Conservation (phyloP, 30 jellyfish, hydroid and myxozoan species). For the Sanderia malayensis region DNA sequence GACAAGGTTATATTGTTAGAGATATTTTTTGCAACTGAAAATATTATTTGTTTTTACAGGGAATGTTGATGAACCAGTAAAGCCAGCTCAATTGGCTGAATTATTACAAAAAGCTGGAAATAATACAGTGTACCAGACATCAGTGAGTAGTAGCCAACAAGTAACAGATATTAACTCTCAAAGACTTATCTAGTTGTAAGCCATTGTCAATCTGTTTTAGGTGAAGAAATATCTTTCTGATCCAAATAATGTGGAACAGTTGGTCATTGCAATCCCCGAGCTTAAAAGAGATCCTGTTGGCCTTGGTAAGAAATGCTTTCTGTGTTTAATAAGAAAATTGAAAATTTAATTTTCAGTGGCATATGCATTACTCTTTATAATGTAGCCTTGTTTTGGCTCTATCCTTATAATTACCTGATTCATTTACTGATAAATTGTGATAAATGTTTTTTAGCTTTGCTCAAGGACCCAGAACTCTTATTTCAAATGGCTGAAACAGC, state of each 20-base stretch:
- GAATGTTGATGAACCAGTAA: slow-evolving; percentile 14
- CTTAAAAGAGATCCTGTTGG: slow-evolving; percentile 58
- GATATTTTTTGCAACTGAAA: too few relatives aligned
- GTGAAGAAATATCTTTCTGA: slow-evolving; percentile 42
- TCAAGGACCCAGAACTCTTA: slow-evolving; percentile 50
- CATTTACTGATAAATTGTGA: too few relatives aligned
- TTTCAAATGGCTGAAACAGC: slow-evolving; percentile 70
- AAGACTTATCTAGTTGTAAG: background rate
- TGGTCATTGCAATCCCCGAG: slow-evolving; percentile 48
- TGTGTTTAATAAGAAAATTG: too few relatives aligned
- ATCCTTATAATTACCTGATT: too few relatives aligned
- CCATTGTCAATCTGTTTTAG: too few relatives aligned
- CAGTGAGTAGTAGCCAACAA: slow-evolving; percentile 21
- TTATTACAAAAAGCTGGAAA: slow-evolving; percentile 42
- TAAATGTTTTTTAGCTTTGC: slow-evolving; percentile 55
- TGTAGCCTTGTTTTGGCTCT: too few relatives aligned
- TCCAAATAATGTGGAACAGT: slow-evolving; percentile 49
- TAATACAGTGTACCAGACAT: slow-evolving; percentile 35
- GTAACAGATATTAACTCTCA: background rate
- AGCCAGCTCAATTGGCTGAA: slow-evolving; percentile 26
- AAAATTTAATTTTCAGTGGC: too few relatives aligned
- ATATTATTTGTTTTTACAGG: too few relatives aligned
- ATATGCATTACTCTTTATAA: too few relatives aligned
- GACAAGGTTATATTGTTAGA: too few relatives aligned
- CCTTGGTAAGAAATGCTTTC: slow-evolving; percentile 32